Conservation (phyloP, 2,888 invertebrate species). For the Cerceris ruficornis region DNA sequence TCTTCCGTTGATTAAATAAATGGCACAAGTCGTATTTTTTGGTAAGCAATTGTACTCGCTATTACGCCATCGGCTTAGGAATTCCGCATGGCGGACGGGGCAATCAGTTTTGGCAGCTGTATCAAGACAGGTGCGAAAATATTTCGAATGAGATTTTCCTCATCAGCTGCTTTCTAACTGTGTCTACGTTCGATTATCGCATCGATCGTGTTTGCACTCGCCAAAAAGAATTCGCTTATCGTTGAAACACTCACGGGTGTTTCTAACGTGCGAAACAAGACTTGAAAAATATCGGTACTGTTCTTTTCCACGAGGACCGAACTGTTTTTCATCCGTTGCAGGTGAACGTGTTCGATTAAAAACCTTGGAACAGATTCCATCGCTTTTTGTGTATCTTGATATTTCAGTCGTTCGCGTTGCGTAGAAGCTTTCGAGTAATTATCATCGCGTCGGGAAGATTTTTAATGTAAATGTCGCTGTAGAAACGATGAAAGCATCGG, state of each 20-base stretch:
- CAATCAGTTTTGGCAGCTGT: constrained; percentile 61
- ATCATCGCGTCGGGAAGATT: background rate
- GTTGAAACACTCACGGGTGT: background rate
- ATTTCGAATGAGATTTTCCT: constrained; percentile 46
- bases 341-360: too few relatives aligned
- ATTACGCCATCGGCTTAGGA: constrained; percentile 48
- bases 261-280: background rate
- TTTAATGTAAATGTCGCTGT: background rate
- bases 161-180: constrained; percentile 12
- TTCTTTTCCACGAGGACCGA: too few relatives aligned
- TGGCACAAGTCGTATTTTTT: constrained; percentile 44
- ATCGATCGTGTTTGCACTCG: background rate
- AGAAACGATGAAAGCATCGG: background rate
- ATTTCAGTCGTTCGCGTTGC: too few relatives aligned
- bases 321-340: too few relatives aligned
- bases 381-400: too few relatives aligned
- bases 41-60: constrained; percentile 36
- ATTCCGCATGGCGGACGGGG: constrained; percentile 43
- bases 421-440: too few relatives aligned
- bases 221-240: background rate
- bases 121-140: constrained; percentile 60
- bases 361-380: too few relatives aligned
- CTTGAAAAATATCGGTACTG: too few relatives aligned
- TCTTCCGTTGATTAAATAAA: constrained; percentile 49
- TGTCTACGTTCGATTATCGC: constrained; percentile 13